These are phyloP conservation scores for Charina bottae DNA, from an alignment of 2,113 vertebrate genomes.

Conservation along the genomic window DNA sequence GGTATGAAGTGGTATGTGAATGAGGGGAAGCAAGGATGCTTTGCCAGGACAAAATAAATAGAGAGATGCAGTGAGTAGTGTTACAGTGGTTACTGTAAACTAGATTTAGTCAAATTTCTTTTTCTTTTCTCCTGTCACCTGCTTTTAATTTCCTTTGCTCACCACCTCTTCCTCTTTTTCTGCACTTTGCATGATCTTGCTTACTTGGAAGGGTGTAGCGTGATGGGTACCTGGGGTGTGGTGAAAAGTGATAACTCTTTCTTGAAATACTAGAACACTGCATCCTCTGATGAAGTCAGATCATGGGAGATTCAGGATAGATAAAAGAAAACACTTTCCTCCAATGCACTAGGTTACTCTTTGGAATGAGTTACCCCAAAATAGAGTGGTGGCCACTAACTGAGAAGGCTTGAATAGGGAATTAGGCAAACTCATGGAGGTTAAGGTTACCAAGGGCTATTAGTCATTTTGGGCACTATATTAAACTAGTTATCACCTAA, in stretches of 20 bases:
- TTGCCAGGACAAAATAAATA: not conserved
- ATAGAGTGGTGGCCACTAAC: not conserved
- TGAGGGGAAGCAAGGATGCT: not conserved
- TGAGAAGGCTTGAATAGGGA: not conserved
- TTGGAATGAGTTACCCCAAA: not conserved
- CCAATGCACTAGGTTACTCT: not conserved
- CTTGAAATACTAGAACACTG: not conserved
- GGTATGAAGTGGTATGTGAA: not conserved
- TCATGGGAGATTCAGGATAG: not conserved
- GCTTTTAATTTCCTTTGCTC: not conserved
- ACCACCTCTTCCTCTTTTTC: not conserved
- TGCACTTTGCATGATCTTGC: not conserved
- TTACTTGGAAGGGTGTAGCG: not conserved
- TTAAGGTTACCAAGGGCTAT: not conserved
- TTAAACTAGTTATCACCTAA: not conserved
- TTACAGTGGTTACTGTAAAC: not conserved
- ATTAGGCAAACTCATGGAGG: not conserved
- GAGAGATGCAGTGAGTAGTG: not conserved
- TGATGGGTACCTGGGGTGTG: not conserved
- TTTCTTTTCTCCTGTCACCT: not conserved
- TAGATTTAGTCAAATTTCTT: not conserved
- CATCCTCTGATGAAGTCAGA: not conserved
- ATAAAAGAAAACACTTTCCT: not conserved
- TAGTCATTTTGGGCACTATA: not conserved
- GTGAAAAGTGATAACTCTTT: not conserved